phyloP scores from a whole-genome alignment of 2,888 invertebrate genomes.

The Cetonia aurata region DNA sequence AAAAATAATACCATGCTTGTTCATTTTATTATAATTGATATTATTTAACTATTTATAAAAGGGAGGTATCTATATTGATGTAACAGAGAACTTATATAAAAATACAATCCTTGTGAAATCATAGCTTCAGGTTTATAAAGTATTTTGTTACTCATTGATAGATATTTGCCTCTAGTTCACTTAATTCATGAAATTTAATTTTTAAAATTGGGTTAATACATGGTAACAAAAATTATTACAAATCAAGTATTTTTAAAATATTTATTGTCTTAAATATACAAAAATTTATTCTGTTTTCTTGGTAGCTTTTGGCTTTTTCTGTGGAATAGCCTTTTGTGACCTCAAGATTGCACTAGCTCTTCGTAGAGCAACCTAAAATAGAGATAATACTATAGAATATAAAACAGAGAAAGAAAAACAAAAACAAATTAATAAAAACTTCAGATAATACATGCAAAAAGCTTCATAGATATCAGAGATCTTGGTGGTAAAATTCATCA shows the following conservation, averaged over 20 bases:
- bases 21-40: too few species aligned
- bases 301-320: slow-evolving; percentile 79
- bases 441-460: slow-evolving; percentile 46
- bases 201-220: background rate
- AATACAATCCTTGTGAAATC: too few species aligned
- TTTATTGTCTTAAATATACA: slow-evolving; percentile 47
- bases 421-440: slow-evolving; percentile 32
- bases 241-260: slow-evolving; percentile 10
- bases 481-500: slow-evolving; percentile 63
- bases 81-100: too few species aligned
- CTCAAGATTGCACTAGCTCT: slow-evolving; percentile 93
- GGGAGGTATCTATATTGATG: too few species aligned
- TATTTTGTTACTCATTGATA: too few species aligned
- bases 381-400: slow-evolving; percentile 52
- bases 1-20: too few species aligned
- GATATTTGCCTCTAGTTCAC: too few species aligned
- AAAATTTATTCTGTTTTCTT: slow-evolving; percentile 83
- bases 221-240: slow-evolving; percentile 5
- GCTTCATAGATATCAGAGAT: slow-evolving; percentile 65
- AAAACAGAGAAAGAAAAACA: slow-evolving; percentile 40
- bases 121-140: too few species aligned
- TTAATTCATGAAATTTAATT: background rate
- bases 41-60: too few species aligned
- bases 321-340: slow-evolving; percentile 89
- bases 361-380: slow-evolving; percentile 85